Evolutionary conservation across 2,797 vertebrate genomes (phyloP).

Genomic region (Siniperca undulata): DNA sequence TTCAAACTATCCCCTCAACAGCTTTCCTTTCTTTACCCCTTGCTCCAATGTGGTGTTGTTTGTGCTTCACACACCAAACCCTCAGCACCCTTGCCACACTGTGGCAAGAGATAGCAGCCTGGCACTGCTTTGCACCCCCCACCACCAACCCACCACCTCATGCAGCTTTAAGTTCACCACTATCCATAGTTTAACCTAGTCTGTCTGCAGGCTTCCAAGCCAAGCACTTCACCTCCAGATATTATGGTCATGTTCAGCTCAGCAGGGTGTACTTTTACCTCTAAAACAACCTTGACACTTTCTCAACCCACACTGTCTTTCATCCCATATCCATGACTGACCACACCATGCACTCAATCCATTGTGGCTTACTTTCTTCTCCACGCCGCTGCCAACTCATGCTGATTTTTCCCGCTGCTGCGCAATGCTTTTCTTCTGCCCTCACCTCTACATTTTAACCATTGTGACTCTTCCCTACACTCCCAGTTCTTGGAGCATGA

Average conservation of each 20-base stretch:
- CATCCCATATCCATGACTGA: constrained; percentile 34
- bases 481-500: constrained; percentile 4
- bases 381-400: constrained; percentile 27
- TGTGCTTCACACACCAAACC: constrained; percentile 41
- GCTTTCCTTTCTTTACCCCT: constrained; percentile 22
- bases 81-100: constrained; percentile 20
- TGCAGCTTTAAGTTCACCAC: constrained; percentile 37
- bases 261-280: constrained; percentile 50
- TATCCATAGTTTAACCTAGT: constrained; percentile 32
- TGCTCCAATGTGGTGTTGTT: constrained; percentile 31
- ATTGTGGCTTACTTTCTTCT: constrained; percentile 22
- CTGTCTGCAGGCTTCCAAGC: constrained; percentile 30
- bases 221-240: constrained; percentile 23
- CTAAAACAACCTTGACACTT: constrained; percentile 64
- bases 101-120: constrained; percentile 19
- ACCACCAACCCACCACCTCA: constrained; percentile 7
- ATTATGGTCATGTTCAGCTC: constrained; percentile 41
- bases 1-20: constrained; percentile 26
- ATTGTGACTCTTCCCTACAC: constrained; percentile 17
- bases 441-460: constrained; percentile 42
- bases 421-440: constrained; percentile 19
- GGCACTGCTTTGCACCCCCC: constrained; percentile 4
- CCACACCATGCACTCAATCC: constrained; percentile 41
- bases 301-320: constrained; percentile 50
- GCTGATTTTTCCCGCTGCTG: constrained; percentile 30